Conservation (phyloP, 2,888 invertebrate species). For the Gari tellinella region DNA sequence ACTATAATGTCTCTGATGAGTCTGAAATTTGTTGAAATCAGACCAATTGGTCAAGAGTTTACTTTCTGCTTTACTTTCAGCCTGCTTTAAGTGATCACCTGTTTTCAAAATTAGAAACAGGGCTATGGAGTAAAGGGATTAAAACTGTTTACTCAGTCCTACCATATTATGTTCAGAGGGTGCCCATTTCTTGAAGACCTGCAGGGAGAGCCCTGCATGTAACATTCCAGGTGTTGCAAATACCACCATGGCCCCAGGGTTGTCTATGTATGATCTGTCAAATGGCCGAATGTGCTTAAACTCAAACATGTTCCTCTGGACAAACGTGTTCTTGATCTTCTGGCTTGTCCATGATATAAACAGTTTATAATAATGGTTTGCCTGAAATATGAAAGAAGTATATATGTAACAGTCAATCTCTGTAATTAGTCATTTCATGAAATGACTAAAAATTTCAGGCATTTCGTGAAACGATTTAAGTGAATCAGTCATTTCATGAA, state of each 20-base stretch:
- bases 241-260: slow-evolving; percentile 97
- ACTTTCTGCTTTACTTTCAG: too few species aligned
- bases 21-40: too few species aligned
- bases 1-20: too few species aligned
- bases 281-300: slow-evolving; percentile 95
- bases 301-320: slow-evolving; percentile 99
- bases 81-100: too few species aligned
- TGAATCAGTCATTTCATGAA: too few species aligned
- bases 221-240: slow-evolving; percentile 99
- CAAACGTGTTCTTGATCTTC: slow-evolving; percentile 99
- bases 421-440: too few species aligned
- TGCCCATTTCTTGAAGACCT: slow-evolving; percentile 99
- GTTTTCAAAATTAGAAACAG: too few species aligned
- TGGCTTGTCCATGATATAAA: slow-evolving; percentile 99
- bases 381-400: slow-evolving; percentile 86
- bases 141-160: slow-evolving; percentile 27
- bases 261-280: slow-evolving; percentile 96
- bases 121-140: too few species aligned
- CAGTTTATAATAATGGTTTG: slow-evolving; percentile 99
- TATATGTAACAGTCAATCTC: too few species aligned
- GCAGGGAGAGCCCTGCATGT: slow-evolving; percentile 98
- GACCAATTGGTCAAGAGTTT: too few species aligned
- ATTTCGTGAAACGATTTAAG: too few species aligned
- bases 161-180: slow-evolving; percentile 98
- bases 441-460: too few species aligned